These are phyloP conservation scores for Odontomyia ornata DNA, from an alignment of 2,888 invertebrate genomes.

Conservation along the genomic window DNA sequence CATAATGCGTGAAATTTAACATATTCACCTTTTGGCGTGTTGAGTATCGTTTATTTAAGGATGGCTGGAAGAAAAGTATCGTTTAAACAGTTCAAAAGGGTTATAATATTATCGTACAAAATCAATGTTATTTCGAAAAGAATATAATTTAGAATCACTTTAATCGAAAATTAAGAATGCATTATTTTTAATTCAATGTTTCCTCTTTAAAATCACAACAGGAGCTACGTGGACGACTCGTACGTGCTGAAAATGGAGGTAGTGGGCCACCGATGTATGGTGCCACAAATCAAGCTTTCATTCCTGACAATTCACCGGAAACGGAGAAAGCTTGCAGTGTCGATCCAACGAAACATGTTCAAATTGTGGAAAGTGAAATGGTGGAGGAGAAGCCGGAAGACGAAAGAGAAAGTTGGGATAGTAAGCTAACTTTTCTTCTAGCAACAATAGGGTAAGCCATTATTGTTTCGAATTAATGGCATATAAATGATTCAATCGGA, in stretches of 20 bases:
- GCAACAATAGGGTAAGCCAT: conserved; percentile 80
- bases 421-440: conserved; percentile 88
- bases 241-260: conserved; percentile 73
- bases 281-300: conserved; percentile 85
- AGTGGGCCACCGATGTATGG: conserved; percentile 74
- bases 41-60: no score
- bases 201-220: conserved; percentile 46
- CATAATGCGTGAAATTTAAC: no score
- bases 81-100: no score
- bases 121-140: no score
- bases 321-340: neutral
- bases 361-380: conserved; percentile 69
- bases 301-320: conserved; percentile 59
- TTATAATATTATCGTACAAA: no score
- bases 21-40: no score
- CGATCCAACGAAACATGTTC: conserved; percentile 32
- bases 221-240: conserved; percentile 82
- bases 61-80: no score
- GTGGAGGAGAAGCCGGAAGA: conserved; percentile 74
- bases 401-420: conserved; percentile 92
- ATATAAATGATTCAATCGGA: neutral
- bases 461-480: neutral
- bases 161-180: neutral
- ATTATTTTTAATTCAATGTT: neutral
- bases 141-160: no score